phyloP scores from a whole-genome alignment of 2,888 invertebrate genomes.

The Ceratothoa steindachneri region DNA sequence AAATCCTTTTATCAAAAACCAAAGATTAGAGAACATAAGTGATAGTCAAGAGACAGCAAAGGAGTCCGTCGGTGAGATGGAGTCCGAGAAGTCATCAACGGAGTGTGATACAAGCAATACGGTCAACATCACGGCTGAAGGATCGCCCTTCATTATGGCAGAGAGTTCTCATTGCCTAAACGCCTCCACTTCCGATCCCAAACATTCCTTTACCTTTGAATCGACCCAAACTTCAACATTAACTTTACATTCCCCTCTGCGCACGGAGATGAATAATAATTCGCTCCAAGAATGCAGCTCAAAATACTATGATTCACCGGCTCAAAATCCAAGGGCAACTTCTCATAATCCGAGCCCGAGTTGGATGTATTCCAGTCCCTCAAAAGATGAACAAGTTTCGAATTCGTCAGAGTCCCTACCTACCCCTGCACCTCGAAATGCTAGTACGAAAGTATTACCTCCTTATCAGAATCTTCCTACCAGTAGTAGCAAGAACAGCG shows the following conservation, averaged over 20 bases:
- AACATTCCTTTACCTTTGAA: neutral
- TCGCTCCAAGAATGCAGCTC: neutral
- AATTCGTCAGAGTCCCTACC: conserved; percentile 15
- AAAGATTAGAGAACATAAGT: neutral
- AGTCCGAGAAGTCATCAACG: conserved; percentile 24
- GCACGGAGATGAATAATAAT: conserved; percentile 5
- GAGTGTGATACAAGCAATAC: neutral
- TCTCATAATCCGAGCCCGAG: neutral
- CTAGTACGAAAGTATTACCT: conserved; percentile 51
- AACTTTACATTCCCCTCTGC: neutral
- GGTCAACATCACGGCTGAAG: neutral
- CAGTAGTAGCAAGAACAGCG: conserved; percentile 53
- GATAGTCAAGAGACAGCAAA: neutral
- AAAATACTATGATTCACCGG: neutral
- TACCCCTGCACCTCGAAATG: conserved; percentile 38
- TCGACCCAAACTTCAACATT: neutral
- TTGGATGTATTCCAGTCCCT: neutral
- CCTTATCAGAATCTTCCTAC: conserved; percentile 59
- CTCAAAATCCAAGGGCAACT: neutral
- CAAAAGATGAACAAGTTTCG: neutral
- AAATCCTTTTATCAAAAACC: conserved; percentile 17
- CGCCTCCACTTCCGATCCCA: neutral
- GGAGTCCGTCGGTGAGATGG: neutral
- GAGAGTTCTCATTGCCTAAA: neutral
- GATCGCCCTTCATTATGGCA: neutral